Percentiles rank a stretch among this genome's conserved stretches.
Evolutionary conservation across 2,888 invertebrate genomes (phyloP).

Genomic region (Diachrysia chrysitis): DNA sequence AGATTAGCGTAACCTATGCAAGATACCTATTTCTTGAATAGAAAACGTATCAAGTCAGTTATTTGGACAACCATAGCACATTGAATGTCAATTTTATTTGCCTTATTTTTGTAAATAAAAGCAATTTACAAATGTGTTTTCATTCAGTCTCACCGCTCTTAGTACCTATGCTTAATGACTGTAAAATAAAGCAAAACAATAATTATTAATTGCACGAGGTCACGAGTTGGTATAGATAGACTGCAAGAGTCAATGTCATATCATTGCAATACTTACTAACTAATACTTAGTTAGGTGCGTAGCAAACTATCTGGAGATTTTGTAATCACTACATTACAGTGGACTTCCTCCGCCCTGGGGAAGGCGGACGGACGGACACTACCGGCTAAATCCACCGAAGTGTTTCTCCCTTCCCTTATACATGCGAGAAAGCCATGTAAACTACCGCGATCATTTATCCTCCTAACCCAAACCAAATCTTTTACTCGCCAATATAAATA

Average conservation of each 20-base stretch:
- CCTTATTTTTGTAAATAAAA: neutral
- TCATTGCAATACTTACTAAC: too few species aligned
- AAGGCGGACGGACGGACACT: too few species aligned
- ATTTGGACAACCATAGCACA: neutral
- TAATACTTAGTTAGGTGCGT: too few species aligned
- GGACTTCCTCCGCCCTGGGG: too few species aligned
- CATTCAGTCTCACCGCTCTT: neutral
- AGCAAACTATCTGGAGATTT: neutral
- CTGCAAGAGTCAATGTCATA: conserved; percentile 4
- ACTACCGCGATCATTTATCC: too few species aligned
- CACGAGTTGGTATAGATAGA: neutral
- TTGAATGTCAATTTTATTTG: neutral
- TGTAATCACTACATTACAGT: neutral
- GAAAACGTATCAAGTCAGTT: neutral
- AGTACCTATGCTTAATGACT: neutral
- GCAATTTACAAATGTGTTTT: too few species aligned
- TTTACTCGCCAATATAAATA: too few species aligned
- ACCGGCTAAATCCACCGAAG: too few species aligned
- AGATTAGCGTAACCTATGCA: conserved; percentile 10
- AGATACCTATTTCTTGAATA: neutral
- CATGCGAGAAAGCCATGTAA: too few species aligned
- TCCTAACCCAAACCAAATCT: neutral
- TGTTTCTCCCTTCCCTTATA: too few species aligned
- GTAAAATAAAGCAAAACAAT: conserved; percentile 3
- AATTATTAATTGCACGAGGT: neutral